These are phyloP conservation scores for Spilosoma lubricipeda DNA, from an alignment of 2,888 invertebrate genomes.

Conservation along the genomic window DNA sequence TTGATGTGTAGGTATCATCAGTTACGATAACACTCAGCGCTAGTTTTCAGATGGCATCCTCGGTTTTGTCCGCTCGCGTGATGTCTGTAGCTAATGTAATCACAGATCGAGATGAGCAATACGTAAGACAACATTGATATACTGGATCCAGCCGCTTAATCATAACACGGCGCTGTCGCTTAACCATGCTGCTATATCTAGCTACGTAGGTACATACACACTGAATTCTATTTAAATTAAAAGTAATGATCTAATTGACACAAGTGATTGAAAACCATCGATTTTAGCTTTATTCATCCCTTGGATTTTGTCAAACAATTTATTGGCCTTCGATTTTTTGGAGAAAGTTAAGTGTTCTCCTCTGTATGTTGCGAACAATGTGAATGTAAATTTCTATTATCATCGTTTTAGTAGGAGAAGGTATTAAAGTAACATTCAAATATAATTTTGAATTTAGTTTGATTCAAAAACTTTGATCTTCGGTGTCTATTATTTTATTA, in stretches of 20 bases:
- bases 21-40: too few species aligned
- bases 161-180: constrained; percentile 35
- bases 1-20: too few species aligned
- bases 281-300: background rate
- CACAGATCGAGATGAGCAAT: constrained; percentile 57
- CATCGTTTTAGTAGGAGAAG: background rate
- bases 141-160: constrained; percentile 53
- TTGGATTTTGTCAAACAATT: background rate
- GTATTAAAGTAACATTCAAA: background rate
- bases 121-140: constrained; percentile 64
- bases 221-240: background rate
- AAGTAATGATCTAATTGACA: background rate
- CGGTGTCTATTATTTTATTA: too few species aligned
- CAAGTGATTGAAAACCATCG: background rate
- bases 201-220: background rate
- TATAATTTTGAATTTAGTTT: background rate
- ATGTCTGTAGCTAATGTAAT: constrained; percentile 44
- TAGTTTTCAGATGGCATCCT: too few species aligned
- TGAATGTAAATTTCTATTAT: background rate
- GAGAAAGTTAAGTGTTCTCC: background rate
- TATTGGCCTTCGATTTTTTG: background rate
- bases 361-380: background rate
- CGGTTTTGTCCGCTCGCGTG: constrained; percentile 23
- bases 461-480: background rate
- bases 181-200: background rate